A percentile compares a stretch with the other conserved stretches of the same genome.
Evolutionary conservation across 2,888 invertebrate species (phyloP).

Genomic region (Pachliopta kotzebuea): DNA sequence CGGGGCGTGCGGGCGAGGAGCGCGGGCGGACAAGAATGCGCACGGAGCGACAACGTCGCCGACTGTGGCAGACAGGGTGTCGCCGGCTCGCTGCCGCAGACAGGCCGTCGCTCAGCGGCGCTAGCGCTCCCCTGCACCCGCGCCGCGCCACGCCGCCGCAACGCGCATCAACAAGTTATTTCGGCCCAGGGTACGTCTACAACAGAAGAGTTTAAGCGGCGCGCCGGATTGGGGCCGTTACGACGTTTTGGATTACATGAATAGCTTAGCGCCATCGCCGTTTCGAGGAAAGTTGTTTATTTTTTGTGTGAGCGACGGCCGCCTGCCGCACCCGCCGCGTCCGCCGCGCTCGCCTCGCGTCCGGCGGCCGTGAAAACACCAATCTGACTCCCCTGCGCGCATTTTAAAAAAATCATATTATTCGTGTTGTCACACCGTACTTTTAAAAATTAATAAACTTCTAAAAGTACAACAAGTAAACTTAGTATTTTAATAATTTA

Average conservation of each 20-base stretch:
- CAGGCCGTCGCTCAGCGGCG: constrained; percentile 86
- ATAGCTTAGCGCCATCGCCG: constrained; percentile 75
- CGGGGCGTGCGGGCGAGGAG: constrained; percentile 50
- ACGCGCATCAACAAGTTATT: constrained; percentile 79
- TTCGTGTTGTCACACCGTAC: neutral
- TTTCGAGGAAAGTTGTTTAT: constrained; percentile 78
- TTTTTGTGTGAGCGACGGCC: constrained; percentile 67
- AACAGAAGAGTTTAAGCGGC: constrained; percentile 61
- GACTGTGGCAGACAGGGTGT: constrained; percentile 96
- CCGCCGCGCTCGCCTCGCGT: constrained; percentile 65
- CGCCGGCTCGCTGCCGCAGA: constrained; percentile 92
- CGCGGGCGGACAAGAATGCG: constrained; percentile 78
- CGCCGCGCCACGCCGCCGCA: constrained; percentile 64
- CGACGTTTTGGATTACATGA: constrained; percentile 47
- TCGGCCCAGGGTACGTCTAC: constrained; percentile 59
- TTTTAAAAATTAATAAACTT: neutral
- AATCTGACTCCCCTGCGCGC: constrained; percentile 46
- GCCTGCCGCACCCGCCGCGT: constrained; percentile 71
- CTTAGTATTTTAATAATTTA: too few relatives aligned
- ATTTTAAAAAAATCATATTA: constrained; percentile 37
- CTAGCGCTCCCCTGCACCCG: constrained; percentile 49
- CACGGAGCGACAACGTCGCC: constrained; percentile 83
- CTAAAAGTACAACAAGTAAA: neutral
- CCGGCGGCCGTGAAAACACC: constrained; percentile 72
- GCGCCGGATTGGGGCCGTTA: constrained; percentile 47